phyloP scores from a whole-genome alignment of 1,140 invertebrate genomes.

The Drosophila ogumai region DNA sequence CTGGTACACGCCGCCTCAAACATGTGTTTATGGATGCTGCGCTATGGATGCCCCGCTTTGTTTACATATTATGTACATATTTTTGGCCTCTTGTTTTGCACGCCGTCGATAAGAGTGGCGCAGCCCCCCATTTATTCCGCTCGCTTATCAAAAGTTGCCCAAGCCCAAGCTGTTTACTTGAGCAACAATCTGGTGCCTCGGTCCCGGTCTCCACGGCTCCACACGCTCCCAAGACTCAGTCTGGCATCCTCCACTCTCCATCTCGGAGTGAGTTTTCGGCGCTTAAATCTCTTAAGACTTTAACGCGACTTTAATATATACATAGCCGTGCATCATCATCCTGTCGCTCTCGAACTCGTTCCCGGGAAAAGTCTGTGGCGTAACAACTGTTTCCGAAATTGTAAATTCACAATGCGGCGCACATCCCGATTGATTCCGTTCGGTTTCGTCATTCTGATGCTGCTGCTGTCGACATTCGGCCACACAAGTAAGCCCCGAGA shows the following conservation, averaged over 20 bases:
- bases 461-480: conserved; percentile 59
- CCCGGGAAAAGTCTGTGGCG: conserved; percentile 18
- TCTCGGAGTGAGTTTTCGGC: conserved; percentile 9
- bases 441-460: conserved; percentile 53
- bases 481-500: conserved; percentile 69
- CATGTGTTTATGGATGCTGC: conserved; percentile 70
- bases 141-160: conserved; percentile 78
- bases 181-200: conserved; percentile 75
- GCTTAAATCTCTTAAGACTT: conserved; percentile 71
- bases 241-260: conserved; percentile 16
- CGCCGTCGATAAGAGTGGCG: conserved; percentile 61
- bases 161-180: conserved; percentile 76
- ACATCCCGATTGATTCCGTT: conserved; percentile 75
- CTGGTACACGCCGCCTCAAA: conserved; percentile 70
- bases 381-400: conserved; percentile 50
- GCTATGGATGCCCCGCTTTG: conserved; percentile 37
- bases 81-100: conserved; percentile 82
- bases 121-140: conserved; percentile 5
- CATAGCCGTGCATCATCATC: conserved; percentile 41
- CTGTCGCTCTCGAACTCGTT: conserved; percentile 3
- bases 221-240: conserved; percentile 34
- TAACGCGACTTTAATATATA: conserved; percentile 77
- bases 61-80: conserved; percentile 81
- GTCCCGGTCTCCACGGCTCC: not conserved
- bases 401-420: conserved; percentile 71